Evolutionary conservation across 2,113 vertebrate genomes (phyloP), one percentile per base, ranked within the genome.

Genomic region (Crotalus tigris): DNA sequence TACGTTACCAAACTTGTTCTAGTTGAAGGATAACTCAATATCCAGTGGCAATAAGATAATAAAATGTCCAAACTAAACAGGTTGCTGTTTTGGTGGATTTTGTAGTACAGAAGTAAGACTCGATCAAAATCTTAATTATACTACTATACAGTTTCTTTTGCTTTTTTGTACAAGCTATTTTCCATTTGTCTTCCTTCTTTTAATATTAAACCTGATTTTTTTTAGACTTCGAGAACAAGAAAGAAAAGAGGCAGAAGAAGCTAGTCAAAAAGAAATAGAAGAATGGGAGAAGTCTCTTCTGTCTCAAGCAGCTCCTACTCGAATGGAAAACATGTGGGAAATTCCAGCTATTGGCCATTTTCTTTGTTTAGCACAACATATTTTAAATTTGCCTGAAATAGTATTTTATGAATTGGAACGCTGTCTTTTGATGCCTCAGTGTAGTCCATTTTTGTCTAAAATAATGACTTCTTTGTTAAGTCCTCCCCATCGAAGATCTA

Each of bases 341-440:
- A 98, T 99, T 91, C 99, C 99, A 94, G 99, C 99, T 91, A 98
- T 99, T 88, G 99, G 99, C 24, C 99, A 99, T 97, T 99, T 99
- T 93, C 98, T 99, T 94, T 99, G 99, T 96, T 98, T 99, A 96
- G 99, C 99, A 85, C 99, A 99, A 95, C 98, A 98, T 91, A 98
- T 98, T 92, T 98, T 99, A 92, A 99, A 99, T 96, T 98, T 99
- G 93, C 99, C 99, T 26, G 99, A 99, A 98, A 99, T 99, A 93
- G 98, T 99, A 55, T 99, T 99, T 97, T 99, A 98, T 91, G 99
- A 99, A 96, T 97, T 99, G 94, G 99, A 99, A 96, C 99, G 99
- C 88, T 99, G 99, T 96, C 98, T 99, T 96, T 96, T 99, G 85
- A 99, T 99, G 99, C 99, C 99, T 90, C 99, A 99, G 81, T 99